These are phyloP conservation scores for Embidobia sp. DNA, from an alignment of 2,888 invertebrate species.

Conservation along the genomic window DNA sequence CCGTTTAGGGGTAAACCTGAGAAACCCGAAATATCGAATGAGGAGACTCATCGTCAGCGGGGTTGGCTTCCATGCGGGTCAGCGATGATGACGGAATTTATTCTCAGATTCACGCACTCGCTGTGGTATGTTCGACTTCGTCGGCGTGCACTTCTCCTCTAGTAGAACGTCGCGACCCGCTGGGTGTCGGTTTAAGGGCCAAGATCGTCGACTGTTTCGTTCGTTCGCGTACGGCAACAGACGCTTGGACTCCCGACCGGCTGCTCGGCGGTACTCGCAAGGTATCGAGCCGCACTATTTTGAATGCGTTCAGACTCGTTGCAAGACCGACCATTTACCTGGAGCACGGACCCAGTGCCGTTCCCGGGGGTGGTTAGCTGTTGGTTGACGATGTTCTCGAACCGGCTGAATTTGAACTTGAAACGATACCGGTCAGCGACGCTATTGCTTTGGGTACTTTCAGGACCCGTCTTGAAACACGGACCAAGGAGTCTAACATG, in stretches of 20 bases:
- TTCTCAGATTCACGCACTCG: constrained; percentile 60
- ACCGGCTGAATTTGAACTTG: constrained; percentile 66
- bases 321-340: constrained; percentile 64
- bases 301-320: constrained; percentile 65
- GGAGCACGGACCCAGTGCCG: constrained; percentile 70
- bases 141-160: constrained; percentile 81
- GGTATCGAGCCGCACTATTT: constrained; percentile 76
- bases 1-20: constrained; percentile 84
- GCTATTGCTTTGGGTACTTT: constrained; percentile 78
- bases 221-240: constrained; percentile 66
- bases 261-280: constrained; percentile 72
- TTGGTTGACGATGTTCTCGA: constrained; percentile 71
- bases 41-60: constrained; percentile 73
- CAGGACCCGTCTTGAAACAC: constrained; percentile 90
- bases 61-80: constrained; percentile 47
- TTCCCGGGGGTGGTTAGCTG: constrained; percentile 68
- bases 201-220: constrained; percentile 74
- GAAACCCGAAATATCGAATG: constrained; percentile 82
- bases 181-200: constrained; percentile 81
- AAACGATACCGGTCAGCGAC: constrained; percentile 68
- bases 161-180: constrained; percentile 84
- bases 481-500: constrained; percentile 89
- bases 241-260: constrained; percentile 76
- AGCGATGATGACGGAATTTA: constrained; percentile 70
- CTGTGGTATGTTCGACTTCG: constrained; percentile 67